phyloP scores from a whole-genome alignment of 2,797 vertebrate species.

The Crypturellus tataupa region DNA sequence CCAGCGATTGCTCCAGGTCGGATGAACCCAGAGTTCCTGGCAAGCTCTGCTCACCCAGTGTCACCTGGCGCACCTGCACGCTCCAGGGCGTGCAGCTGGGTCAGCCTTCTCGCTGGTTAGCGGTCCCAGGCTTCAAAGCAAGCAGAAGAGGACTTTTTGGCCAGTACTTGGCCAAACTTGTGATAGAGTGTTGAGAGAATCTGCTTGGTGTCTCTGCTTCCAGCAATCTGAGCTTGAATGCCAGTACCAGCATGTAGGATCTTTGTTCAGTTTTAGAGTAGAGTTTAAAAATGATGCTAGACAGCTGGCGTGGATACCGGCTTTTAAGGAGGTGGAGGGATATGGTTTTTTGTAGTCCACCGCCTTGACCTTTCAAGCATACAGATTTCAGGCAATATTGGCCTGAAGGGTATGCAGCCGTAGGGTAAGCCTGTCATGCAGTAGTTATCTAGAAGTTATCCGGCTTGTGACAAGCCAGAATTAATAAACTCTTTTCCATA shows the following conservation, averaged over 20 bases:
- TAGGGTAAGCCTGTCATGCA: not conserved
- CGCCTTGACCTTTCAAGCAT: not conserved
- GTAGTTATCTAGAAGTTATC: not conserved
- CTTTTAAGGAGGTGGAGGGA: not conserved
- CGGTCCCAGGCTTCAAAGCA: not conserved
- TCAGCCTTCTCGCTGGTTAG: not conserved
- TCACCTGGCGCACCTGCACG: not conserved
- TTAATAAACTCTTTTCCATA: not conserved
- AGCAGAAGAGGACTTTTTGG: not conserved
- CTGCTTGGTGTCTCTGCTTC: not conserved
- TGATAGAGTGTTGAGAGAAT: not conserved
- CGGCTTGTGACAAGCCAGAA: not conserved
- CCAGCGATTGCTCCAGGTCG: not conserved
- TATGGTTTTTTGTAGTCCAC: not conserved
- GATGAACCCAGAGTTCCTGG: not conserved
- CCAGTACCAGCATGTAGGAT: not conserved
- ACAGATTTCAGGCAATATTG: not conserved
- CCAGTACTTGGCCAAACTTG: not conserved
- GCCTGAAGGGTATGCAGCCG: not conserved
- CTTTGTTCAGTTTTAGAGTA: not conserved
- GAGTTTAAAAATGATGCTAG: not conserved
- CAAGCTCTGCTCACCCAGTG: not conserved
- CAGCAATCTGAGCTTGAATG: not conserved
- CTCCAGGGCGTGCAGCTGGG: not conserved
- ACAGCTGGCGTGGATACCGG: not conserved